Base-by-base conservation (phyloP, 2,797 vertebrate species). In the Parotocinclus haroldoi region DNA sequence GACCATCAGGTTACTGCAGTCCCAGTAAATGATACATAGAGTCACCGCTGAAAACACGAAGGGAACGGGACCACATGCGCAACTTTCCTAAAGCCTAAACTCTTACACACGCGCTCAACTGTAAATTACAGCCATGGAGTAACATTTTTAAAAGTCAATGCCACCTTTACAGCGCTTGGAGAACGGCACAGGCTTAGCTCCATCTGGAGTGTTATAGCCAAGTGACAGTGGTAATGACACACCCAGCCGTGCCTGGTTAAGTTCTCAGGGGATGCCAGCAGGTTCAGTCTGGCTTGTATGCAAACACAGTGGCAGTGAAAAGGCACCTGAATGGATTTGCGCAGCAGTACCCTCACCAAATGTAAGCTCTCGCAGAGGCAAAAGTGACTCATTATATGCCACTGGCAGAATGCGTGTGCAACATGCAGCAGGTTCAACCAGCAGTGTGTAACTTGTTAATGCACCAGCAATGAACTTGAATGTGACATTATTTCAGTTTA, bases 261-360 rank as follows among this genome's bases (percentile, higher is more conserved):
- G 27, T 51, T 71, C 57, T 67, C 10, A 73, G 69, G 78, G 19
- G 51, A 57, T 39, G 62, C 73, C 73, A 16, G 63, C 68, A 51
- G 61, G 49, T 69, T 79, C 71, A 72, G 63, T 68, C 57, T 52
- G 59, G 76, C 67, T 70, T 54, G 74, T 68, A 63, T 67, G 52
- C 66, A 50, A 71, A 62, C 69, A 72, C 48, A 56, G 51, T 18
- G 50, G 42, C 40, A 27, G 10, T 16, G 65, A 51, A 45, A 71
- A 46, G 19, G 51, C 45, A 45, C 48, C 18, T 48, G 19, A 11
- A 63, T 53, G 72, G 44, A 54, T 45, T 58, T 70, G 60, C 60
- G 51, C 59, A 64, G 60, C 37, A 44, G 60, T 58, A 27, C 36
- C 45, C 19, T 48, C 18, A 27, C 6, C 11, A 38, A 12, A 17